Evolutionary conservation across 1,140 invertebrate species (phyloP).

Genomic region (Drosophila simulans): DNA sequence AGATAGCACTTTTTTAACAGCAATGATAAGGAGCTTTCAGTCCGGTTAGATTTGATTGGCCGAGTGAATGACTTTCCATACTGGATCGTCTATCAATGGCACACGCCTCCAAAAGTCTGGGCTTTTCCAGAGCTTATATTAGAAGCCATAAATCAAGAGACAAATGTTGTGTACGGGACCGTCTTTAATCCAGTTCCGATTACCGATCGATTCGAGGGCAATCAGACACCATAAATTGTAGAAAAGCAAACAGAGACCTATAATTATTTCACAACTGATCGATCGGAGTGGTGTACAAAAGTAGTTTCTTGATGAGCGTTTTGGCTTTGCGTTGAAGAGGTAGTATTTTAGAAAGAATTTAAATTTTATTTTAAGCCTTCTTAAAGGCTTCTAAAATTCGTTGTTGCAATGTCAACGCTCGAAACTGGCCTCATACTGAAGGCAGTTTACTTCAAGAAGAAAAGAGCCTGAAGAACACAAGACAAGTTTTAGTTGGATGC

Average conservation of each 20-base stretch:
- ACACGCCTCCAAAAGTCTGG: conserved; percentile 35
- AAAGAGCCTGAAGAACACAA: not conserved
- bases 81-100: conserved; percentile 19
- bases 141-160: conserved; percentile 29
- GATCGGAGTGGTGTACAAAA: no score
- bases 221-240: conserved; percentile 36
- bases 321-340: not conserved
- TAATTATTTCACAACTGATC: conserved; percentile 14
- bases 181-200: conserved; percentile 14
- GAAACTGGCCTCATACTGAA: not conserved
- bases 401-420: no score
- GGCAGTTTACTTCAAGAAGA: not conserved
- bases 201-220: conserved; percentile 10
- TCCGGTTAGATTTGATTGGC: conserved; percentile 28
- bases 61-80: conserved; percentile 20
- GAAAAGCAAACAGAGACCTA: conserved; percentile 4
- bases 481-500: conserved; percentile 25
- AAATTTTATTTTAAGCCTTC: no score
- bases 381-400: not conserved
- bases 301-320: not conserved
- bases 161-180: conserved; percentile 13
- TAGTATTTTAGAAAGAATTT: not conserved
- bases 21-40: conserved; percentile 13
- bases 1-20: conserved; percentile 1
- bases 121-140: conserved; percentile 25